phyloP scores from a whole-genome alignment of 2,888 invertebrate species.

The Esperia sulphurella region DNA sequence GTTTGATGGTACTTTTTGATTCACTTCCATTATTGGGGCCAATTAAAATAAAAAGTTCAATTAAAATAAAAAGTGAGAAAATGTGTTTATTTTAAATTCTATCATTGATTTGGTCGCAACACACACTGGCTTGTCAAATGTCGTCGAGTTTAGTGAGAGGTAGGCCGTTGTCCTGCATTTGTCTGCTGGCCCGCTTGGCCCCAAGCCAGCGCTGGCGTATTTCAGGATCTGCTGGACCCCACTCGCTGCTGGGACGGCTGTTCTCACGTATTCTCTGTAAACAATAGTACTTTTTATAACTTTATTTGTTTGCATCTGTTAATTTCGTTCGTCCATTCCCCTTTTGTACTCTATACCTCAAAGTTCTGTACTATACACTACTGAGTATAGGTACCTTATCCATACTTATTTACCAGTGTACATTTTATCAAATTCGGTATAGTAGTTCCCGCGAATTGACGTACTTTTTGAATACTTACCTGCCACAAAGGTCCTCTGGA shows the following conservation, averaged over 20 bases:
- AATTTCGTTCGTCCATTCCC: too few relatives aligned
- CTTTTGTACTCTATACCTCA: too few relatives aligned
- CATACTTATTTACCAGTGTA: too few relatives aligned
- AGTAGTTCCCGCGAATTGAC: too few relatives aligned
- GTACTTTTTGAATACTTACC: constrained; percentile 34
- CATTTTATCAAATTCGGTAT: too few relatives aligned
- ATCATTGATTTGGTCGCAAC: not conserved
- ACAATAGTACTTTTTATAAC: not conserved
- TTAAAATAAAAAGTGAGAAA: not conserved
- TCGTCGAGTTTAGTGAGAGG: constrained; percentile 18
- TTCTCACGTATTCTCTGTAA: constrained; percentile 49
- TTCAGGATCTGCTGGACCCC: constrained; percentile 80
- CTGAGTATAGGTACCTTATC: too few relatives aligned
- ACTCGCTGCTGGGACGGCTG: constrained; percentile 53
- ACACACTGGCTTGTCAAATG: not conserved
- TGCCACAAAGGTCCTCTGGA: constrained; percentile 54
- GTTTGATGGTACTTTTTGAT: too few relatives aligned
- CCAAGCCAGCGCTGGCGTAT: constrained; percentile 52
- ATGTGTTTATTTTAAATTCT: too few relatives aligned
- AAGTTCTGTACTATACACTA: too few relatives aligned
- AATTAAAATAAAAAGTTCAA: not conserved
- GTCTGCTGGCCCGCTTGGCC: constrained; percentile 6
- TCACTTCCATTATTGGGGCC: too few relatives aligned
- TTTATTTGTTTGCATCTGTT: too few relatives aligned
- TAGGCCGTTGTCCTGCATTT: constrained; percentile 20